Conservation (phyloP, 1,140 invertebrate genomes). For the Lithobius niger region DNA sequence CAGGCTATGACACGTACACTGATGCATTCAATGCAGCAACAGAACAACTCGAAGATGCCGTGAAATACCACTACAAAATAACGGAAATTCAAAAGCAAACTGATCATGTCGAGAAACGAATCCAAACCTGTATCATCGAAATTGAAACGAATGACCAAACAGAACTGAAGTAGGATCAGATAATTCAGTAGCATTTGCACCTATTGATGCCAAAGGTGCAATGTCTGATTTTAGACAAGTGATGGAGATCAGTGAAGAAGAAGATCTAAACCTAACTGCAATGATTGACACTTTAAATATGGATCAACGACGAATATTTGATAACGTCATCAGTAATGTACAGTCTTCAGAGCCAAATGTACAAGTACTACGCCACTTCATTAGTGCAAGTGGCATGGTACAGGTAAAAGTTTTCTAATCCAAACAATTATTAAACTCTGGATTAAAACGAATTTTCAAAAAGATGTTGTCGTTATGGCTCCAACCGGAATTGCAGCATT, state of each 20-base stretch:
- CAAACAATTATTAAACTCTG: not conserved
- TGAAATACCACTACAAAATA: not conserved
- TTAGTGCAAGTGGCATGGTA: slow-evolving; percentile 7
- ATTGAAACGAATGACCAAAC: not conserved
- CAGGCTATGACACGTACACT: not conserved
- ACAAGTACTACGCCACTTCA: slow-evolving; percentile 1
- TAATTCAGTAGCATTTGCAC: not conserved
- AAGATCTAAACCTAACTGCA: not conserved
- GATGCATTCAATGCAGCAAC: not conserved
- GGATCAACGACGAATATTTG: not conserved
- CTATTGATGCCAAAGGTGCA: not conserved
- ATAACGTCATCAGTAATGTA: not conserved
- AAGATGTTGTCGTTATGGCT: slow-evolving; percentile 8
- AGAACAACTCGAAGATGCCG: not conserved
- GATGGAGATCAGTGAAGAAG: not conserved
- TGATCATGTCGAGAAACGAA: not conserved
- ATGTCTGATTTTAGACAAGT: not conserved
- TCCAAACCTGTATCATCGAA: too few relatives aligned
- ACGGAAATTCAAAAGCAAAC: not conserved
- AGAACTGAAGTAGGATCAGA: not conserved
- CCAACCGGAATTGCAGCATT: slow-evolving; percentile 15
- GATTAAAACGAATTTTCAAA: slow-evolving; percentile 1
- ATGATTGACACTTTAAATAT: not conserved
- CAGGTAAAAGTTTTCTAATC: slow-evolving; percentile 9
- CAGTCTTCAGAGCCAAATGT: too few relatives aligned